Evolutionary conservation across 1,140 invertebrate genomes (phyloP).

Genomic region (Trachymyrmex septentrionalis): DNA sequence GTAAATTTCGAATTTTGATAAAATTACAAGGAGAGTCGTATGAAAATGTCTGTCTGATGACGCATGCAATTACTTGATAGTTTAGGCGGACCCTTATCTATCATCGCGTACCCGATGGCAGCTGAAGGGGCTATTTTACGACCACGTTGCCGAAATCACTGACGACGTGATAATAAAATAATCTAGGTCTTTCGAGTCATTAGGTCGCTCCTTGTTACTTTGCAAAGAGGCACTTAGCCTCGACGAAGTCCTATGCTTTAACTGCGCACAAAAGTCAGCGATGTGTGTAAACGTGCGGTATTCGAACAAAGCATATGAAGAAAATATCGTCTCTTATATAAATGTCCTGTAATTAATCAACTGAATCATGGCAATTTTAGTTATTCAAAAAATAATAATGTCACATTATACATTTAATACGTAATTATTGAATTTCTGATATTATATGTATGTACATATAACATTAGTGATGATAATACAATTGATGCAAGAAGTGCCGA

Average conservation of each 20-base stretch:
- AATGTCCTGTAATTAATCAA: background rate
- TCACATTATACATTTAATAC: background rate
- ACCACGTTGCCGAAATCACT: constrained; percentile 82
- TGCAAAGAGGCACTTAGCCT: constrained; percentile 82
- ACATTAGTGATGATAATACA: background rate
- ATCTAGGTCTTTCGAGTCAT: constrained; percentile 85
- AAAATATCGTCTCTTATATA: background rate
- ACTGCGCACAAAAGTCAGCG: constrained; percentile 40
- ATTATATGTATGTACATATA: background rate
- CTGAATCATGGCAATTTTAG: background rate
- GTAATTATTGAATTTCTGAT: background rate
- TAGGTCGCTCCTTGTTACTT: constrained; percentile 84
- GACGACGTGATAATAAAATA: constrained; percentile 86
- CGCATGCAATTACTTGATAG: constrained; percentile 67
- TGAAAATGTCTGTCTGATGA: constrained; percentile 53
- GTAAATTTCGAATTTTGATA: constrained; percentile 48
- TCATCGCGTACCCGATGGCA: constrained; percentile 46
- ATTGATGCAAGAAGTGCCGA: background rate
- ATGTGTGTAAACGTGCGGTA: constrained; percentile 55
- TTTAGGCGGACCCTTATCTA: constrained; percentile 66
- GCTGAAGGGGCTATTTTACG: constrained; percentile 78
- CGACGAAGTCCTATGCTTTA: constrained; percentile 55
- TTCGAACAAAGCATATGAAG: constrained; percentile 42
- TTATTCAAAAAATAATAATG: constrained; percentile 8
- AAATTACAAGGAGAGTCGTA: constrained; percentile 15